Percentiles rank a stretch among this genome's conserved stretches.
Conservation (phyloP, 2,113 vertebrate genomes). For the Vombatus ursinus region DNA sequence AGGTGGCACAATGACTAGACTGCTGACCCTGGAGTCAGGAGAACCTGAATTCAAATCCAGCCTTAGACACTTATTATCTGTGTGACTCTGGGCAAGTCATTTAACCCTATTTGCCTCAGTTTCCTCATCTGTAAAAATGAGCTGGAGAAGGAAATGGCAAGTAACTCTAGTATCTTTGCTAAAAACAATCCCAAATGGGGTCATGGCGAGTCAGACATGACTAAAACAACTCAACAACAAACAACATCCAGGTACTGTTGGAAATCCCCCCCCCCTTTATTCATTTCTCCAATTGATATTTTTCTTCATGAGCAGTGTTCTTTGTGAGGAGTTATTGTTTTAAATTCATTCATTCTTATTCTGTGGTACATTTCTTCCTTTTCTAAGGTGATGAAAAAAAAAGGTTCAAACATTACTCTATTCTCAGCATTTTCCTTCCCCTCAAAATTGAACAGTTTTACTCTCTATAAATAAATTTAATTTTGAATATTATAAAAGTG, state of each 20-base stretch:
- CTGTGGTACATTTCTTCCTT: neutral
- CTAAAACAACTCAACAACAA: neutral
- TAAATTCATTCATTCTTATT: neutral
- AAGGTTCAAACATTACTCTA: neutral
- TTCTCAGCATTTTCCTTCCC: neutral
- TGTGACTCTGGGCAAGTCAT: neutral
- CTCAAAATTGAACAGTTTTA: neutral
- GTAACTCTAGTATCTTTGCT: neutral
- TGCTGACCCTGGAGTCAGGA: neutral
- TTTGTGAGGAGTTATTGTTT: neutral
- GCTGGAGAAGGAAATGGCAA: neutral
- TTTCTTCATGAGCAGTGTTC: neutral
- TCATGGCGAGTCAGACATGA: neutral
- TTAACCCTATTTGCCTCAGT: neutral
- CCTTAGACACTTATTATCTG: neutral
- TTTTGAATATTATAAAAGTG: neutral
- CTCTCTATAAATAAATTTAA: neutral
- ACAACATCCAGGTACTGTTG: neutral
- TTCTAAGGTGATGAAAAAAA: neutral
- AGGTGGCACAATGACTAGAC: neutral
- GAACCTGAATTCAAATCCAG: neutral
- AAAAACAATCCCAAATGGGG: neutral
- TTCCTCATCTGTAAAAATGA: neutral
- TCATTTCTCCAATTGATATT: neutral
- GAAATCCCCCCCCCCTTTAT: neutral